phyloP scores from a whole-genome alignment of 2,888 invertebrate genomes.

The Epirrita christyi region DNA sequence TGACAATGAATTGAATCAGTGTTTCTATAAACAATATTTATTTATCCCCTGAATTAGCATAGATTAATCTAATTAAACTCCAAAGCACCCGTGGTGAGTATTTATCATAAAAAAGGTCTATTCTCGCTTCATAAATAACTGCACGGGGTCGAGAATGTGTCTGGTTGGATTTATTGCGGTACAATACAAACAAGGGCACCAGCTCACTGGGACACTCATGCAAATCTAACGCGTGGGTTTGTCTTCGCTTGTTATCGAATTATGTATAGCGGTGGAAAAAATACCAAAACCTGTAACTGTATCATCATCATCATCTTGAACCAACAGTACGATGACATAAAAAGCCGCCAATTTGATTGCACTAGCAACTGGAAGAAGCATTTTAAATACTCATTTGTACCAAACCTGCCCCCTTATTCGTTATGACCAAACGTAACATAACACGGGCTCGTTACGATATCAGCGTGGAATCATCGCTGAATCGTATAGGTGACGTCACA shows the following conservation, averaged over 20 bases:
- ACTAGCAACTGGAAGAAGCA: too few relatives aligned
- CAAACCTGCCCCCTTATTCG: too few relatives aligned
- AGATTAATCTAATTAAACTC: conserved; percentile 55
- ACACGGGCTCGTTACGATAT: too few relatives aligned
- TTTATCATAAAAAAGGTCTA: conserved; percentile 58
- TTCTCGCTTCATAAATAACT: conserved; percentile 70
- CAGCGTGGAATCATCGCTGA: too few relatives aligned
- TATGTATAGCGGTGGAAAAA: not conserved
- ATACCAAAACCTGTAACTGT: not conserved
- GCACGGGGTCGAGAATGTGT: conserved; percentile 65
- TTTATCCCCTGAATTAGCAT: conserved; percentile 30
- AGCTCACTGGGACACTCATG: conserved; percentile 56
- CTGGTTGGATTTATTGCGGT: conserved; percentile 70
- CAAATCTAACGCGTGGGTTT: conserved; percentile 14
- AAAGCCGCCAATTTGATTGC: too few relatives aligned
- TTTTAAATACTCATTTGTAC: too few relatives aligned
- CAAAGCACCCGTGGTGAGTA: conserved; percentile 58
- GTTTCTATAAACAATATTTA: not conserved
- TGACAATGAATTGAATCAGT: not conserved
- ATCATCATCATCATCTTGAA: too few relatives aligned
- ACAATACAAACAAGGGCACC: conserved; percentile 67
- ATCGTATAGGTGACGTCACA: too few relatives aligned
- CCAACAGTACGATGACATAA: too few relatives aligned
- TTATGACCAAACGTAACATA: too few relatives aligned
- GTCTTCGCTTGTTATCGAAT: conserved; percentile 1